These are phyloP conservation scores for Hypomecis atomaria DNA, from an alignment of 2,888 invertebrate genomes.

Conservation along the genomic window DNA sequence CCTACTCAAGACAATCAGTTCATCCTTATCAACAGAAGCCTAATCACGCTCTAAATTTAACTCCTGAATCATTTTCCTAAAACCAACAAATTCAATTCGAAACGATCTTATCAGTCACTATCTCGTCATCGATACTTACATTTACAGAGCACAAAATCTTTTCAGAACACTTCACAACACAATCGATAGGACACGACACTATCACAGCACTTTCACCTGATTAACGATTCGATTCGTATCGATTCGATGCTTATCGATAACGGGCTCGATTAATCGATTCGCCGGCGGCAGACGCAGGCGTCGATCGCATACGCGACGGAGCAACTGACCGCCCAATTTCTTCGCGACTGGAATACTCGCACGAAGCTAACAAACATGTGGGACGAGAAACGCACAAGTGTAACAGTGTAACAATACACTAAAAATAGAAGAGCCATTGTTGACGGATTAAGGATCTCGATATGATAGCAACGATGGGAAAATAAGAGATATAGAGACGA, in stretches of 20 bases:
- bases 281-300: conserved; percentile 58
- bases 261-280: conserved; percentile 34
- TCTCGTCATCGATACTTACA: conserved; percentile 34
- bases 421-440: conserved; percentile 49
- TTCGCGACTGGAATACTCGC: conserved; percentile 57
- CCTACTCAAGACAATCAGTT: not conserved
- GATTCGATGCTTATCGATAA: conserved; percentile 37
- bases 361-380: conserved; percentile 52
- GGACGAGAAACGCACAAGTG: conserved; percentile 44
- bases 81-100: conserved; percentile 16
- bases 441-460: conserved; percentile 41
- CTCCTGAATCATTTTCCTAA: conserved; percentile 18
- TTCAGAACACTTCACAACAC: conserved; percentile 31
- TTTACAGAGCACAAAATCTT: conserved; percentile 29
- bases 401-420: conserved; percentile 46
- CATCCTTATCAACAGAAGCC: not conserved
- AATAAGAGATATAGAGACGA: conserved; percentile 7
- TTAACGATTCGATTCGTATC: conserved; percentile 33
- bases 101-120: conserved; percentile 7
- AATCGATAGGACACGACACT: conserved; percentile 13
- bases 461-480: conserved; percentile 7
- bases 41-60: conserved; percentile 11
- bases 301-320: conserved; percentile 65
- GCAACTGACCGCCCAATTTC: conserved; percentile 73
- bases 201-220: conserved; percentile 42